A percentile compares a stretch with the other conserved stretches of the same genome.
Evolutionary conservation across 2,113 vertebrate genomes (phyloP).

Genomic region (Sphyrna mokarran): DNA sequence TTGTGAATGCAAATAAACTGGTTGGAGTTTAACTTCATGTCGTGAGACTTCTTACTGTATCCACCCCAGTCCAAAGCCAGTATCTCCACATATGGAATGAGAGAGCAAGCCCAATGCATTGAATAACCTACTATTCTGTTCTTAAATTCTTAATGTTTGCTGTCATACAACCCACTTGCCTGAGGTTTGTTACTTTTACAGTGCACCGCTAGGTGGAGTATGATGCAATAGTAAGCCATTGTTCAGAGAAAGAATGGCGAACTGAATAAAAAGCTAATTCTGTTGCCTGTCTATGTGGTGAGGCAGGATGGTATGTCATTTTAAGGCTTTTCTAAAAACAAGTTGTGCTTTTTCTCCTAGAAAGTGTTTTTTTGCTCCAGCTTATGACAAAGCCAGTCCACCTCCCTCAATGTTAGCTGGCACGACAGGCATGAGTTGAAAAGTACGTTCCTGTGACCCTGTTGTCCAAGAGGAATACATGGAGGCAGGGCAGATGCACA

Average conservation of each 20-base stretch:
- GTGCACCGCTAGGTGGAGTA: neutral
- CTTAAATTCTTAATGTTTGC: too few relatives aligned
- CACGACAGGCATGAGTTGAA: neutral
- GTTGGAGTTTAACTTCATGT: too few relatives aligned
- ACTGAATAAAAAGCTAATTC: neutral
- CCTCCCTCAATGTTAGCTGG: neutral
- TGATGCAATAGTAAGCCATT: neutral
- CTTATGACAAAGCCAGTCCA: neutral
- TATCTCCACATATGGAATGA: too few relatives aligned
- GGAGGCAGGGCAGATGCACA: neutral
- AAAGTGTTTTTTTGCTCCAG: neutral
- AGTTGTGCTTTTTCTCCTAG: neutral
- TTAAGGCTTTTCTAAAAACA: neutral
- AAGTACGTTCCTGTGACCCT: neutral
- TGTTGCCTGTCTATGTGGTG: neutral
- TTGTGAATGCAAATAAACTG: too few relatives aligned
- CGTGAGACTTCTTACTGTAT: too few relatives aligned
- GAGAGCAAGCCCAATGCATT: too few relatives aligned
- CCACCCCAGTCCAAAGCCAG: too few relatives aligned
- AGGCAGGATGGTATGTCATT: neutral
- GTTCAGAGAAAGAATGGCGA: neutral
- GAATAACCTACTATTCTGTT: too few relatives aligned
- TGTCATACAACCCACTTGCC: neutral
- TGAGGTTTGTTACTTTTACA: neutral
- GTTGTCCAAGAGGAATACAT: neutral